Conservation (phyloP, 2,113 vertebrate species). For the Mobula hypostoma region DNA sequence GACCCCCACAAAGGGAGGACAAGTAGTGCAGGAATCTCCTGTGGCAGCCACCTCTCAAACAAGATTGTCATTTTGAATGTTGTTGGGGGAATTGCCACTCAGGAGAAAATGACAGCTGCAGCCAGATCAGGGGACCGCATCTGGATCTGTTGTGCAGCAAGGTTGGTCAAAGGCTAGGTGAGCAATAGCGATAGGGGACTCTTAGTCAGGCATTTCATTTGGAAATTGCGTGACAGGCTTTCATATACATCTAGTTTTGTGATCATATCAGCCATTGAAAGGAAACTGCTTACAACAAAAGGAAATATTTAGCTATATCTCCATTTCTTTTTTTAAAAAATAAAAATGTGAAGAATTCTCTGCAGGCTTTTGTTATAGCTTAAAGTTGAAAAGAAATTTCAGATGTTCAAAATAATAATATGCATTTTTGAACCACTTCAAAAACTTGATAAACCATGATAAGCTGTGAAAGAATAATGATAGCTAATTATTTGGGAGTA, state of each 20-base stretch:
- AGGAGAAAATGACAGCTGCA: too few species aligned
- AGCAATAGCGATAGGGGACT: too few species aligned
- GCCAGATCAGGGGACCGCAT: too few species aligned
- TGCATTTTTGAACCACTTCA: constrained; percentile 54
- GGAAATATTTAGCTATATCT: constrained; percentile 44
- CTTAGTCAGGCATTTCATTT: too few species aligned
- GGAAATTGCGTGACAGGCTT: constrained; percentile 28
- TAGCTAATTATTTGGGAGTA: constrained; percentile 56
- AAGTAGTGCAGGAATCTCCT: too few species aligned
- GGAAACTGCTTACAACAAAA: constrained; percentile 47
- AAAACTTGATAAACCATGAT: constrained; percentile 48
- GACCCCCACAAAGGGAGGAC: too few species aligned
- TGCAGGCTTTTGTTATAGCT: constrained; percentile 46
- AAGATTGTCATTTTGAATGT: too few species aligned
- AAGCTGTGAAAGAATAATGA: constrained; percentile 58
- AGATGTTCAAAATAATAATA: constrained; percentile 49
- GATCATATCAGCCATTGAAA: constrained; percentile 41
- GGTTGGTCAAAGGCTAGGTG: too few species aligned
- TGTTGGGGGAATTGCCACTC: too few species aligned
- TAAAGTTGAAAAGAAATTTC: background rate
- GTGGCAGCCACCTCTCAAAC: too few species aligned
- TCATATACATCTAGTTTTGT: constrained; percentile 28
- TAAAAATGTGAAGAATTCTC: constrained; percentile 46
- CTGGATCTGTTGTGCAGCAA: too few species aligned
- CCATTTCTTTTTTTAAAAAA: constrained; percentile 44